Evolutionary conservation across 2,113 vertebrate species (phyloP).

Genomic region (Lutjanus erythropterus): DNA sequence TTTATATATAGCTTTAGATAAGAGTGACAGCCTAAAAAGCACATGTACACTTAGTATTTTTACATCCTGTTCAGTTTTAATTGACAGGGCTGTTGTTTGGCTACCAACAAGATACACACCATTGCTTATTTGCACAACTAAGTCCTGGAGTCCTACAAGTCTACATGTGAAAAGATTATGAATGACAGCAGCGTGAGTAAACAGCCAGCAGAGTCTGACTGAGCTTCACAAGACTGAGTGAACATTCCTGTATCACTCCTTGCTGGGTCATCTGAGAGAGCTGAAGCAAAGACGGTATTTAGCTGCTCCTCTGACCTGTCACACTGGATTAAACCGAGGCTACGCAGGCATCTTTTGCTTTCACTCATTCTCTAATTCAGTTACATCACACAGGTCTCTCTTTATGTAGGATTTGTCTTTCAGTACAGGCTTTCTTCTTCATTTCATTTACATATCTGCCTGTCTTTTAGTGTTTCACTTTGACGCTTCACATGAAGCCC

Average conservation of each 20-base stretch:
- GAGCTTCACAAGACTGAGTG: slow-evolving; percentile 39
- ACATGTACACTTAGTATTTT: not conserved
- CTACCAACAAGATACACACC: slow-evolving; percentile 36
- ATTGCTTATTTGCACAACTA: slow-evolving; percentile 48
- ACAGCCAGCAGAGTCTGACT: slow-evolving; percentile 30
- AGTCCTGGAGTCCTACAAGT: slow-evolving; percentile 28
- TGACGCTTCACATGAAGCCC: not conserved
- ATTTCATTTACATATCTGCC: not conserved
- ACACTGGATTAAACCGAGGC: slow-evolving; percentile 47
- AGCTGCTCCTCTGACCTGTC: slow-evolving; percentile 46
- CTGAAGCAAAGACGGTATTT: slow-evolving; percentile 44
- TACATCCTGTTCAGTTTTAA: slow-evolving; percentile 24
- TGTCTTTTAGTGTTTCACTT: not conserved
- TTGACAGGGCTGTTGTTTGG: slow-evolving; percentile 3
- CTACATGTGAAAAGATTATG: slow-evolving; percentile 54
- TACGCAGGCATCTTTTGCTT: slow-evolving; percentile 27
- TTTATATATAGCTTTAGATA: not conserved
- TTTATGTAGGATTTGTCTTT: not conserved
- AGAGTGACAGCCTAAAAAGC: not conserved
- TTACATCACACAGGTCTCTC: slow-evolving; percentile 7
- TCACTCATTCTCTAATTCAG: slow-evolving; percentile 36
- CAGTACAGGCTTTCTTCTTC: not conserved
- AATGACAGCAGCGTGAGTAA: slow-evolving; percentile 59
- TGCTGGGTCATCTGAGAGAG: slow-evolving; percentile 44
- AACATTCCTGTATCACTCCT: slow-evolving; percentile 57